These are phyloP conservation scores for Percopsis omiscomaycus DNA, from an alignment of 2,797 vertebrate species.

Conservation along the genomic window DNA sequence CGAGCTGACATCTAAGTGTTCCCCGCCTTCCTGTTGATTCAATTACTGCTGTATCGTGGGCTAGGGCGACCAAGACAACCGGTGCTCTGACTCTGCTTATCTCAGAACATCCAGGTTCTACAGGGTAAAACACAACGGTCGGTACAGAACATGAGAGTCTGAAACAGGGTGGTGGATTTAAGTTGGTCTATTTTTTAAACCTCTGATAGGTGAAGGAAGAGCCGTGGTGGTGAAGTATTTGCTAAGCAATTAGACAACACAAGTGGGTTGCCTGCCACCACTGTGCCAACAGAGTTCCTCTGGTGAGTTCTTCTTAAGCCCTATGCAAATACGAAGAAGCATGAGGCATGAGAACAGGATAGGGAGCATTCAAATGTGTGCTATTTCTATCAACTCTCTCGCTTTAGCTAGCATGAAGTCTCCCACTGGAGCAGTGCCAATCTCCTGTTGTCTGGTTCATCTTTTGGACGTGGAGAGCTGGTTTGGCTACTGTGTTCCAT, in stretches of 20 bases:
- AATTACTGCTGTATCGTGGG: slow-evolving; percentile 58
- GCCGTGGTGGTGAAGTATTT: slow-evolving; percentile 73
- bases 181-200: slow-evolving; percentile 41
- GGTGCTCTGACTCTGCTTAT: slow-evolving; percentile 33
- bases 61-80: slow-evolving; percentile 37
- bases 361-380: slow-evolving; percentile 49
- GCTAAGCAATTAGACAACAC: slow-evolving; percentile 78
- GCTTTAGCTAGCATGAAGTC: slow-evolving; percentile 50
- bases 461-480: not conserved
- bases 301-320: slow-evolving; percentile 69
- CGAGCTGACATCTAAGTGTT: slow-evolving; percentile 69
- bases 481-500: slow-evolving; percentile 29
- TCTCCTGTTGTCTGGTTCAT: slow-evolving; percentile 51
- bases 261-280: slow-evolving; percentile 65
- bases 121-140: slow-evolving; percentile 26
- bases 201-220: slow-evolving; percentile 49
- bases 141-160: slow-evolving; percentile 16
- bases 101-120: slow-evolving; percentile 25
- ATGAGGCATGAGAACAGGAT: slow-evolving; percentile 52
- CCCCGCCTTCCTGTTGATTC: slow-evolving; percentile 66
- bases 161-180: slow-evolving; percentile 36
- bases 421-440: slow-evolving; percentile 53
- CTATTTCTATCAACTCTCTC: slow-evolving; percentile 46
- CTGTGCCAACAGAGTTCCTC: slow-evolving; percentile 66
- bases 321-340: slow-evolving; percentile 72